Evolutionary conservation across 2,797 vertebrate species (phyloP).

Genomic region (Acipenser ruthenus): DNA sequence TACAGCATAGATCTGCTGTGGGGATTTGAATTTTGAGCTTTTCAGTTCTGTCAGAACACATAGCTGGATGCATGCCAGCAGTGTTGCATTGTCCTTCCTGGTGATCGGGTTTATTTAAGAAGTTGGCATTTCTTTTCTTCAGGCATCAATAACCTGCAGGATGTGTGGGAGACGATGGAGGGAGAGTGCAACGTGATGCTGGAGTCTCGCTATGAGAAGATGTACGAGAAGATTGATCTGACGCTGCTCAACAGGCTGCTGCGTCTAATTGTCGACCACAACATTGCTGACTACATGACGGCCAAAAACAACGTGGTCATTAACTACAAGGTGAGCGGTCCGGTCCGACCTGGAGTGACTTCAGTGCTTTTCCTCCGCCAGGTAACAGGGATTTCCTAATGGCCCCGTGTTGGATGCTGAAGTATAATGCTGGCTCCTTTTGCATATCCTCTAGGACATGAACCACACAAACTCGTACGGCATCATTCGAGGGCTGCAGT

Average conservation of each 20-base stretch:
- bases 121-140: background rate
- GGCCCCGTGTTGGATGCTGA: too few relatives aligned
- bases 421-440: background rate
- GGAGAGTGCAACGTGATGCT: constrained; percentile 98
- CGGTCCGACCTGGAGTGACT: background rate
- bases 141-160: constrained; percentile 98
- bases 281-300: constrained; percentile 99
- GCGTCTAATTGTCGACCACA: constrained; percentile 97
- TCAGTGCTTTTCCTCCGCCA: too few relatives aligned
- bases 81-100: background rate
- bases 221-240: constrained; percentile 99
- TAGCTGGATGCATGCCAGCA: too few relatives aligned
- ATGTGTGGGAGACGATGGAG: constrained; percentile 95
- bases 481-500: constrained; percentile 96
- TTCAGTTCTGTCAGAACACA: too few relatives aligned
- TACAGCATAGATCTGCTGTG: too few relatives aligned
- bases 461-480: constrained; percentile 99
- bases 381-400: too few relatives aligned
- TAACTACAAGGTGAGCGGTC: constrained; percentile 84
- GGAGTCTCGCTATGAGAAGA: constrained; percentile 97
- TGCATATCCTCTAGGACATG: constrained; percentile 75
- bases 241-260: constrained; percentile 92
- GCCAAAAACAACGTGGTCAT: constrained; percentile 99
- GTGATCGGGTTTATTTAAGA: too few relatives aligned
- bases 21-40: too few relatives aligned